Conservation (phyloP, 2,797 vertebrate species). For the Acropternis orthonyx region DNA sequence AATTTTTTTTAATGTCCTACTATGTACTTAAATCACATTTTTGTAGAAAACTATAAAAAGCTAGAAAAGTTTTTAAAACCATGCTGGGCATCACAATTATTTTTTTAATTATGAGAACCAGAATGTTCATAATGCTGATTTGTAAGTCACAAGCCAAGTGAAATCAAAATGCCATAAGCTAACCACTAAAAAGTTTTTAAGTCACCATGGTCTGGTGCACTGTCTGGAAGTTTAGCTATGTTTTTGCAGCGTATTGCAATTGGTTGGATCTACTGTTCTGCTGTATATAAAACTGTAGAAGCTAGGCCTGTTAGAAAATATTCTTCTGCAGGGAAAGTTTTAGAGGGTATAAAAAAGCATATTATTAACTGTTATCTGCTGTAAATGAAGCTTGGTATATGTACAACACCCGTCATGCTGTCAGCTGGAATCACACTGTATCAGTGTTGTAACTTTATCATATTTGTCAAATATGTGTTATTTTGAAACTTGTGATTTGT, state of each 20-base stretch:
- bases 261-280: background rate
- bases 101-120: background rate
- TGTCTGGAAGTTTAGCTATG: conserved; percentile 24
- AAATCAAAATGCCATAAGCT: conserved; percentile 30
- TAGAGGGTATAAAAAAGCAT: background rate
- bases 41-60: background rate
- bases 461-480: conserved; percentile 71
- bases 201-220: conserved; percentile 23
- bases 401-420: background rate
- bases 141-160: conserved; percentile 8
- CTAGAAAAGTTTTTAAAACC: background rate
- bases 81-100: background rate
- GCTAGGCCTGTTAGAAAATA: conserved; percentile 23
- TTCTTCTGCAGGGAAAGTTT: conserved; percentile 2
- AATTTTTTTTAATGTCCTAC: background rate
- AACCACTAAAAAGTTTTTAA: conserved; percentile 31
- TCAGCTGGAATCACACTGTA: conserved; percentile 15
- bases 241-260: conserved; percentile 11
- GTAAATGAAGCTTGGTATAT: background rate
- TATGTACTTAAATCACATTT: background rate
- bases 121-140: background rate
- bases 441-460: conserved; percentile 51
- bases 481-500: conserved; percentile 68
- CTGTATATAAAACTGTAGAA: conserved; percentile 5
- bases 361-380: conserved; percentile 32